Conservation (phyloP, 2,888 invertebrate genomes). For the Eupithecia subumbrata region DNA sequence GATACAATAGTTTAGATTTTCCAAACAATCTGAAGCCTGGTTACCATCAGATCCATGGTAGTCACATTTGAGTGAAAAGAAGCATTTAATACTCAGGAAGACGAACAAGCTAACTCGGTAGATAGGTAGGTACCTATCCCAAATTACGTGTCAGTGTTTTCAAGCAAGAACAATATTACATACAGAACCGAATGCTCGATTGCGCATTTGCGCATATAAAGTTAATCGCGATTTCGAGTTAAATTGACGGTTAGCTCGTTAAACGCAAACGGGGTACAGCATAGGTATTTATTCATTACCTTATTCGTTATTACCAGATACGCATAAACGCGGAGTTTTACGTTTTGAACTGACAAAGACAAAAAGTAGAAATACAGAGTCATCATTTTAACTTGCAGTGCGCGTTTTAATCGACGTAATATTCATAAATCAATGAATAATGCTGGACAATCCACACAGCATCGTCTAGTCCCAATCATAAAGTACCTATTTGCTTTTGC, state of each 20-base stretch:
- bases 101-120: neutral
- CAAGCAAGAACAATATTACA: neutral
- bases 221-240: constrained; percentile 45
- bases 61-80: neutral
- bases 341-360: neutral
- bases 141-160: neutral
- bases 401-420: no score
- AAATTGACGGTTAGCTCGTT: constrained; percentile 59
- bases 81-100: neutral
- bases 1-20: neutral
- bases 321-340: neutral
- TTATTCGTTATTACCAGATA: neutral
- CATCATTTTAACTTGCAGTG: neutral
- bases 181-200: constrained; percentile 37
- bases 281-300: constrained; percentile 67
- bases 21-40: neutral
- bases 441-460: no score
- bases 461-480: no score
- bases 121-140: no score
- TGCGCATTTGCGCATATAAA: constrained; percentile 5
- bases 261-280: constrained; percentile 33
- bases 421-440: no score
- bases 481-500: no score
- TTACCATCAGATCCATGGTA: neutral
- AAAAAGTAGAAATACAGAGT: no score